Base-by-base conservation (phyloP, 2,113 vertebrate genomes). In the Natator depressus region DNA sequence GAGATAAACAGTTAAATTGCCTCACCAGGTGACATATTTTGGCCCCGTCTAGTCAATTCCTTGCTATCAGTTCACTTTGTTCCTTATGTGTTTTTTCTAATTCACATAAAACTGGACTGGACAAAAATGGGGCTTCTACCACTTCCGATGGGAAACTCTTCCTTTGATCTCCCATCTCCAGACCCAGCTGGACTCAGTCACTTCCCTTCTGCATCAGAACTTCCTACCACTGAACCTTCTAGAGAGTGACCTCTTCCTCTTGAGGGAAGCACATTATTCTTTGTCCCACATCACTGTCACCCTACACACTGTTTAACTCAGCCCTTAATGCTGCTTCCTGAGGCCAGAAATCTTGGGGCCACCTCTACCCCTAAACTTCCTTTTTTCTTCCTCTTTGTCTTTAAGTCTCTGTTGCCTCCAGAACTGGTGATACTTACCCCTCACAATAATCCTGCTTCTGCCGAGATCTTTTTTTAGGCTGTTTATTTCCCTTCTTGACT, bases 1-100 rank as follows among this genome's bases (percentile, higher is more conserved):
- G 95, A 91, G 93, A 93, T 54, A 87, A 88, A 82, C 94, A 81
- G 93, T 85, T 96, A 95, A 94, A 96, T 94, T 94, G 95, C 93
- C 92, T 96, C 92, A 95, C 96, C 96, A 96, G 86, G 65, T 85
- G 83, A 89, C 89, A 93, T 89, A 93, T 92, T 54, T 89, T 79
- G 81, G n/a, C 57, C 81, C 62, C 88, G 46, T 87, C 91, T 85
- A 82, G 87, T 90, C 80, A 91, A 81, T 95, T 95, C 80, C 87
- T 91, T 22, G 25, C 22, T 78, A 51, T 87, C n/a, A 53, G 88
- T 27, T 42, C 25, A 54, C 87, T 94, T 95, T 27, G 75, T 25
- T 47, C 75, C 42, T 24, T 27, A 24, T 78, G 10, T 75, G 85
- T 93, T 90, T 87, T 85, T 19, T 38, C 35, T n/a, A 38, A 72